Percentiles rank a stretch among this genome's conserved stretches.
phyloP scores from a whole-genome alignment of 2,797 vertebrate genomes.

The Mastacembelus armatus region DNA sequence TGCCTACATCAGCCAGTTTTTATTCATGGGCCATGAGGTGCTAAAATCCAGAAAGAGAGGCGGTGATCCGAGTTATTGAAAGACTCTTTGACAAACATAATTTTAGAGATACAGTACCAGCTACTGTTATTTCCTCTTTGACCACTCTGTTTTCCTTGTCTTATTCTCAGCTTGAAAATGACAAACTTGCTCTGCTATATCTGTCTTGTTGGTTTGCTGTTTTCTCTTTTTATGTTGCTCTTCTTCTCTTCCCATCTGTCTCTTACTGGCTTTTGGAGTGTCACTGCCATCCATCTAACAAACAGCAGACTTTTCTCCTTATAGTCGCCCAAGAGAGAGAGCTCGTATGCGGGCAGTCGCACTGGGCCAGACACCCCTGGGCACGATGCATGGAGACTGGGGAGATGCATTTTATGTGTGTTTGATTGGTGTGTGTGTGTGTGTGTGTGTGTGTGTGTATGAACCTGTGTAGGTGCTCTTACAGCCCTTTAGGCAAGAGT shows the following conservation, averaged over 20 bases:
- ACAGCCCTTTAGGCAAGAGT: slow-evolving; percentile 22
- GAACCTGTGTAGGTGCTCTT: slow-evolving; percentile 20
- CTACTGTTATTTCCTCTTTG: neutral
- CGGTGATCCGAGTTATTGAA: neutral
- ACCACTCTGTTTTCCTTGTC: neutral
- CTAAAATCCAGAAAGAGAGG: slow-evolving; percentile 1
- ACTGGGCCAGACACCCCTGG: slow-evolving; percentile 17
- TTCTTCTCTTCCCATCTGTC: neutral
- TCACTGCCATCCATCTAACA: slow-evolving; percentile 49
- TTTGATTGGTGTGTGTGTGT: slow-evolving; percentile 16
- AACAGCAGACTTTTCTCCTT: slow-evolving; percentile 46
- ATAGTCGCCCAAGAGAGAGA: neutral
- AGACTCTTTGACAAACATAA: neutral
- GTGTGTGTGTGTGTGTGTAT: slow-evolving; percentile 13
- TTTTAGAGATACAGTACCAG: neutral
- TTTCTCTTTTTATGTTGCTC: neutral
- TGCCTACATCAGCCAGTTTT: slow-evolving; percentile 9
- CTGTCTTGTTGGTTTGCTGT: neutral
- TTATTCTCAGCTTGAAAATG: neutral
- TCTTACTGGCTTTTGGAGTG: slow-evolving; percentile 30
- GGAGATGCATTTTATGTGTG: slow-evolving; percentile 17
- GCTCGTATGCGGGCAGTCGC: slow-evolving; percentile 13
- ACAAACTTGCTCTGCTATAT: neutral
- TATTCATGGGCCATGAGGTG: neutral
- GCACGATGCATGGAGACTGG: slow-evolving; percentile 8